Evolutionary conservation across 1,140 invertebrate genomes (phyloP).

Genomic region (Drosophila nannoptera): DNA sequence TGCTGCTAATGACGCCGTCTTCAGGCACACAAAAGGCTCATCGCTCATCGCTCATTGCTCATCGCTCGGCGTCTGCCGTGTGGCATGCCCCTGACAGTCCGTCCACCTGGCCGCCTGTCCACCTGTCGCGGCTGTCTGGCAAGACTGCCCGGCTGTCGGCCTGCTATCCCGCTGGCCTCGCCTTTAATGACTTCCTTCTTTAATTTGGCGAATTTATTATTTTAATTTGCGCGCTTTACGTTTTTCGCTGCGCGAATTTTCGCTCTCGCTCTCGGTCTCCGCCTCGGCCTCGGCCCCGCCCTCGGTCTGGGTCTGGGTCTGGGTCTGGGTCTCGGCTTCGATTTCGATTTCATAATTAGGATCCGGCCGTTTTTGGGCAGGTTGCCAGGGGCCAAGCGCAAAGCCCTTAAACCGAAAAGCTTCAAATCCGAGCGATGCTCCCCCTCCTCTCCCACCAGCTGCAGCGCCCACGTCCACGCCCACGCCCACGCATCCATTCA

Average conservation of each 20-base stretch:
- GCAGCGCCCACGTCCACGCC: background rate
- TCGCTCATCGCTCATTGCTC: background rate
- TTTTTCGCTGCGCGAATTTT: conserved; percentile 28
- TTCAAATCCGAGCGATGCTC: background rate
- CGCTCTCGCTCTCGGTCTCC: background rate
- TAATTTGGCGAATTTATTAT: conserved; percentile 74
- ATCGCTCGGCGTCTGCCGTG: background rate
- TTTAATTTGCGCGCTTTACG: conserved; percentile 71
- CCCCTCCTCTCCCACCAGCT: background rate
- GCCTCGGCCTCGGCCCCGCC: too few species aligned
- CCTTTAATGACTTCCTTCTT: conserved; percentile 68
- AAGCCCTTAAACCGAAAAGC: conserved; percentile 24
- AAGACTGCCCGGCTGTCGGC: background rate
- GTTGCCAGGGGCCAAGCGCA: conserved; percentile 27
- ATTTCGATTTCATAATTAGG: conserved; percentile 70
- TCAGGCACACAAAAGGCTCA: conserved; percentile 52
- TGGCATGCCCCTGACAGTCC: background rate
- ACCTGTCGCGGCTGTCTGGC: too few species aligned
- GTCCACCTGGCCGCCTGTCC: background rate
- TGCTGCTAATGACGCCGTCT: conserved; percentile 75
- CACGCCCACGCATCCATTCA: conserved; percentile 10
- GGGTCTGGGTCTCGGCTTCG: conserved; percentile 29
- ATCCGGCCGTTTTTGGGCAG: conserved; percentile 20
- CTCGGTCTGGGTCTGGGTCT: too few species aligned
- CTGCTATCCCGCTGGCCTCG: background rate